Evolutionary conservation across 2,888 invertebrate species (phyloP).

Genomic region (Drosophila infuscata): DNA sequence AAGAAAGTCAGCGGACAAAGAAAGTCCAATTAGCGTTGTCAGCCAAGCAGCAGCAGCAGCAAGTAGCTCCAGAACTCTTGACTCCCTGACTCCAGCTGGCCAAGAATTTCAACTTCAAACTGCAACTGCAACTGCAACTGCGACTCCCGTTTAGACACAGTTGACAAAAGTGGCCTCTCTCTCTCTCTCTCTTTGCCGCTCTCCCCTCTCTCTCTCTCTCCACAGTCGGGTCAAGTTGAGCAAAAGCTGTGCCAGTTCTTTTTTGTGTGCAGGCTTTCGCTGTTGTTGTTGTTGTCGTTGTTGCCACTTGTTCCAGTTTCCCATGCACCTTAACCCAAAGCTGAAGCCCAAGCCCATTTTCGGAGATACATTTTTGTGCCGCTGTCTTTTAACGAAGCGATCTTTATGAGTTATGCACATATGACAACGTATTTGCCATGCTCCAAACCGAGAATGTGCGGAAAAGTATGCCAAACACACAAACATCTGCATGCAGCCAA

Average conservation of each 20-base stretch:
- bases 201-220: not conserved
- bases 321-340: conserved; percentile 78
- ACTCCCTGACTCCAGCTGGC: conserved; percentile 28
- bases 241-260: conserved; percentile 69
- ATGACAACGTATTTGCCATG: conserved; percentile 60
- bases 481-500: conserved; percentile 22
- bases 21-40: conserved; percentile 72
- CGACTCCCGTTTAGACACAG: conserved; percentile 43
- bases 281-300: conserved; percentile 47
- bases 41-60: conserved; percentile 14
- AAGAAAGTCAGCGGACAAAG: conserved; percentile 58
- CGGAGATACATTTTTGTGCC: conserved; percentile 41
- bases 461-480: conserved; percentile 71
- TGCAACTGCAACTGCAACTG: conserved; percentile 18
- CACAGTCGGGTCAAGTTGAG: conserved; percentile 68
- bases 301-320: conserved; percentile 79
- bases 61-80: conserved; percentile 42
- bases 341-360: conserved; percentile 57
- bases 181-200: conserved; percentile 2
- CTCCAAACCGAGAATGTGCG: conserved; percentile 16
- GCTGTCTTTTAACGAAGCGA: conserved; percentile 56
- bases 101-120: conserved; percentile 36
- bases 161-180: conserved; percentile 62
- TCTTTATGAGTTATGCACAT: conserved; percentile 77
- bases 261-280: conserved; percentile 53